phyloP scores from a whole-genome alignment of 2,888 invertebrate genomes.

The Pelosia muscerda region DNA sequence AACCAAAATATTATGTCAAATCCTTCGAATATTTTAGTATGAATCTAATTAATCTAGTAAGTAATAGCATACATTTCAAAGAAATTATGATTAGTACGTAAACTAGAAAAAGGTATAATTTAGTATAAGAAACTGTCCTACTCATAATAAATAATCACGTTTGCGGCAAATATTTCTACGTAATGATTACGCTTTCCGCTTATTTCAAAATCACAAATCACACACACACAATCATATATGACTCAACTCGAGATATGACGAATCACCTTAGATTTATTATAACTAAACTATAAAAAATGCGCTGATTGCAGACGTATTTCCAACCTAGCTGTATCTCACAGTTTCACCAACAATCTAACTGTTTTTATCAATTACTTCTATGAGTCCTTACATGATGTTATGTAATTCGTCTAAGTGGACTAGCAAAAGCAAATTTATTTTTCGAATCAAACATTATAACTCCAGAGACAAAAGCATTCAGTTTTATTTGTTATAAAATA shows the following conservation, averaged over 20 bases:
- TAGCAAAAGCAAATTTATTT: no score
- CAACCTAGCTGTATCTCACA: neutral
- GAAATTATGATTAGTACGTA: neutral
- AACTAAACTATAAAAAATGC: neutral
- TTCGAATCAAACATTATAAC: no score
- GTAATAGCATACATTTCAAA: neutral
- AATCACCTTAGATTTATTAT: constrained; percentile 3
- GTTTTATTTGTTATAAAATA: no score
- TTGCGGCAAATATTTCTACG: neutral
- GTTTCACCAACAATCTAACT: no score
- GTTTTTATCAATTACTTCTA: no score
- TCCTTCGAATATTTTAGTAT: neutral
- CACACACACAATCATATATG: no score
- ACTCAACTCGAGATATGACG: neutral
- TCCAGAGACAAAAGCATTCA: no score
- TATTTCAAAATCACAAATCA: neutral
- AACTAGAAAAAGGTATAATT: neutral
- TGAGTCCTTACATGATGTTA: no score
- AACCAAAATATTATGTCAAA: no score
- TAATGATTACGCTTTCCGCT: neutral
- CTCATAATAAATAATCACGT: neutral
- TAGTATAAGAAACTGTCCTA: neutral
- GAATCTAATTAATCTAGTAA: neutral
- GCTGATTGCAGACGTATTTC: neutral
- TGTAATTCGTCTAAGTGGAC: no score